Conservation (phyloP, 2,113 vertebrate species). For the Tauraco erythrolophus region DNA sequence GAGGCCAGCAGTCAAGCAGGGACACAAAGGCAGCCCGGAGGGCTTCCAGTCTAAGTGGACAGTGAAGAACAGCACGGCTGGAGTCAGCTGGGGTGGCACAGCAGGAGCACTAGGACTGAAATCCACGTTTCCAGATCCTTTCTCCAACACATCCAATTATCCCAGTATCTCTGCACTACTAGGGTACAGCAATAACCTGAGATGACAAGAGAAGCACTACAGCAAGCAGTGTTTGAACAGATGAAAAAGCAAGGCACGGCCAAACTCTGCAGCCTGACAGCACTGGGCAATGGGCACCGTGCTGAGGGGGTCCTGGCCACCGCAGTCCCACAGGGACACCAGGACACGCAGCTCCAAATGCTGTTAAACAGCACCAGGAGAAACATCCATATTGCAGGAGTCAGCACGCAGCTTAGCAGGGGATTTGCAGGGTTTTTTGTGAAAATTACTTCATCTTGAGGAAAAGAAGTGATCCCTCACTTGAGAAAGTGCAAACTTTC, state of each 20-base stretch:
- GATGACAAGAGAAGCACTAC: not conserved
- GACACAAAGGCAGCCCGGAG: not conserved
- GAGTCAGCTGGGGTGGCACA: rapidly evolving
- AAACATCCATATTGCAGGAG: not conserved
- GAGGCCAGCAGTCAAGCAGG: not conserved
- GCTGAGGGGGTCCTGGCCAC: not conserved
- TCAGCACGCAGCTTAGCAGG: not conserved
- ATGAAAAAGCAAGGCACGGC: not conserved
- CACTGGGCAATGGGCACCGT: rapidly evolving
- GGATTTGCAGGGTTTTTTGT: not conserved
- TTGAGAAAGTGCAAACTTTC: not conserved
- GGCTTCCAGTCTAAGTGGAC: not conserved
- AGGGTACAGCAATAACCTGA: rapidly evolving
- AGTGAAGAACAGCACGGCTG: not conserved
- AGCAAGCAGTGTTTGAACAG: not conserved
- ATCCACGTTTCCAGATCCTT: not conserved
- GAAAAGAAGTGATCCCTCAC: not conserved
- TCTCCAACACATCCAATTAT: not conserved
- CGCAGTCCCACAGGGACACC: rapidly evolving
- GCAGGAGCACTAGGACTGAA: not conserved
- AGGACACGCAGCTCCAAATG: not conserved
- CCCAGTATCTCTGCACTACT: not conserved
- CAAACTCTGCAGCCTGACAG: not conserved
- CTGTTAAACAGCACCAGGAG: not conserved
- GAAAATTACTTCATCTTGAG: not conserved